Evolutionary conservation across 2,888 invertebrate genomes (phyloP), one percentile per base, ranked within the genome.

Genomic region (Galerucella pusilla): DNA sequence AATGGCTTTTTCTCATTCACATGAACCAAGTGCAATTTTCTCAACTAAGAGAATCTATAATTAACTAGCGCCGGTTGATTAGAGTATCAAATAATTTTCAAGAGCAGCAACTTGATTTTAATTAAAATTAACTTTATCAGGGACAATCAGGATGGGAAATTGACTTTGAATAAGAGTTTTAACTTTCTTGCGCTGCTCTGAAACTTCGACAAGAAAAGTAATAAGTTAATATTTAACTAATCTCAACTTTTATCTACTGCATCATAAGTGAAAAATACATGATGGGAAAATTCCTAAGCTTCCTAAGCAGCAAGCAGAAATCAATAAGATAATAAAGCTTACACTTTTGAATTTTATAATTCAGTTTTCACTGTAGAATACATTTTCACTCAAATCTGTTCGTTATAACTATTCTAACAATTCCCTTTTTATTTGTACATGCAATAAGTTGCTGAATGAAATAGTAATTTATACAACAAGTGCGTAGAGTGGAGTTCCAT

Each of bases 81-180:
- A 59, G 65, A 71, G 65, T 66, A 71, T 71, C 59, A 66, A 25
- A 25, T 20, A 71, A 65, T 71, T 65, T 54, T 66, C 57, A 66
- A 63, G 63, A 71, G 61, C 64, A 46, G 52, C 25, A 66, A 65
- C 59, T 71, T 65, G 54, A 71, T 71, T 65, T 71, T 71, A 71
- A 71, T 71, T 71, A 71, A 71, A 71, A 71, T 54, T 57, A 71
- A 71, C 65, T 71, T 71, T 65, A 71, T 71, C 65, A 71, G 59
- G 71, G 59, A 71, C 65, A 71, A 71, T 65, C 54, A 57, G 59
- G 71, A 71, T 71, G 71, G 45, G 45, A 66, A 71, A 65, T 71
- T 71, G 65, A 71, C 71, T 71, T 71, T 65, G 59, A 71, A 64
- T 65, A 71, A 52, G 59, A 71, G 63, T 71, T 65, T 70, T 63